Evolutionary conservation across 2,113 vertebrate species (phyloP), one percentile per base, ranked within the genome.

Genomic region (Ariopsis seemanni): DNA sequence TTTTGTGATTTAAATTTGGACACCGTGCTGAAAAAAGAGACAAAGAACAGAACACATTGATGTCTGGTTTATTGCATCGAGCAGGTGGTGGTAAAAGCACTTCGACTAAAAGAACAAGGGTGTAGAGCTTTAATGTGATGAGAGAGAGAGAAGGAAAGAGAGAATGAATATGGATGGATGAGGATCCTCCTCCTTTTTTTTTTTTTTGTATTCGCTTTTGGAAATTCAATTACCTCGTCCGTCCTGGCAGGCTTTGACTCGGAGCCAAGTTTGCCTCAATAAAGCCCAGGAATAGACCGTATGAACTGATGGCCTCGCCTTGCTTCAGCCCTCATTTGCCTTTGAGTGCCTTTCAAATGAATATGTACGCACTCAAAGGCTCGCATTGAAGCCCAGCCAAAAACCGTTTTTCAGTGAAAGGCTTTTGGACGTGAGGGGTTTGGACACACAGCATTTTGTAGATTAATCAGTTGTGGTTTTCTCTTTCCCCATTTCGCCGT

Each of bases 211-310:
- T 90, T 78, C 80, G 22, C 85, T 88, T 90, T 85, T 84, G n/a
- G 85, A 89, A 87, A 90, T 91, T 88, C 88, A 88, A 88, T 89
- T 91, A 91, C 85, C 69, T 84, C 83, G 80, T 85, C 79, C 15
- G 60, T 86, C 86, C 83, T 88, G 81, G 74, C 79, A 86, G 82
- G 53, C 72, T n/a, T 82, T 81, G 89, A 90, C 72, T 88, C 62
- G 0, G 85, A 86, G 89, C 87, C 89, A 90, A 82, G 25, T 86
- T 84, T n/a, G 50, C 85, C 81, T 86, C 67, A 75, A 84, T 88
- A 88, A 86, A 84, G 84, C 84, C 42, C 75, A 17, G 53, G 83
- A 58, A 85, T 50, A 87, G 86, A 67, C n/a, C 62, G 84, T 62
- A 87, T 86, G 89, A 88, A 90, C 87, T 82, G 88, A 87, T 86